A percentile compares a stretch with the other conserved stretches of the same genome.
phyloP scores from a whole-genome alignment of 2,113 vertebrate genomes.

The Deroptyus accipitrinus region DNA sequence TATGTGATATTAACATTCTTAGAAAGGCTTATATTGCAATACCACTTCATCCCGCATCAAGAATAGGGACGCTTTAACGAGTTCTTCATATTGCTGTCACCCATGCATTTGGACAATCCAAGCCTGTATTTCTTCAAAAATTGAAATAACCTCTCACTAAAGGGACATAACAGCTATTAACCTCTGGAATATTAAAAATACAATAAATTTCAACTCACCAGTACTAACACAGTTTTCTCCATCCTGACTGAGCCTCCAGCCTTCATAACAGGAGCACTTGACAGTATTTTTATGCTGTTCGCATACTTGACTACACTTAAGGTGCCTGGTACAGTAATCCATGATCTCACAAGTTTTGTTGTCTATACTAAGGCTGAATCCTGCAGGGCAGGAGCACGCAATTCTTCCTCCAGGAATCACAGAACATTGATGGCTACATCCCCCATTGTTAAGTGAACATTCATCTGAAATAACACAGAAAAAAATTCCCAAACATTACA shows the following conservation, averaged over 20 bases:
- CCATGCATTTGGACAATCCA: background rate
- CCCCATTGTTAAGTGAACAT: constrained; percentile 91
- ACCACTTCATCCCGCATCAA: background rate
- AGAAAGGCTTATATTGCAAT: background rate
- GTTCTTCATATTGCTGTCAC: background rate
- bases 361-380: constrained; percentile 83
- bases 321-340: constrained; percentile 91
- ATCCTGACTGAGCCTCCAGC: constrained; percentile 88
- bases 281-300: constrained; percentile 94
- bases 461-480: constrained; percentile 76
- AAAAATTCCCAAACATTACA: background rate
- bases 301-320: constrained; percentile 94
- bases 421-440: constrained; percentile 94
- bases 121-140: background rate
- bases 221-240: constrained; percentile 90
- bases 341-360: constrained; percentile 92
- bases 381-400: constrained; percentile 90
- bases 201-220: constrained; percentile 72
- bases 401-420: constrained; percentile 91
- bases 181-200: background rate
- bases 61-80: background rate
- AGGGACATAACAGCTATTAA: background rate
- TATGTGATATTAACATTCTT: background rate
- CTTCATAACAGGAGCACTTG: constrained; percentile 95
- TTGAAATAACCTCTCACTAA: background rate